phyloP scores from a whole-genome alignment of 2,113 vertebrate species.

The Sitta europaea region DNA sequence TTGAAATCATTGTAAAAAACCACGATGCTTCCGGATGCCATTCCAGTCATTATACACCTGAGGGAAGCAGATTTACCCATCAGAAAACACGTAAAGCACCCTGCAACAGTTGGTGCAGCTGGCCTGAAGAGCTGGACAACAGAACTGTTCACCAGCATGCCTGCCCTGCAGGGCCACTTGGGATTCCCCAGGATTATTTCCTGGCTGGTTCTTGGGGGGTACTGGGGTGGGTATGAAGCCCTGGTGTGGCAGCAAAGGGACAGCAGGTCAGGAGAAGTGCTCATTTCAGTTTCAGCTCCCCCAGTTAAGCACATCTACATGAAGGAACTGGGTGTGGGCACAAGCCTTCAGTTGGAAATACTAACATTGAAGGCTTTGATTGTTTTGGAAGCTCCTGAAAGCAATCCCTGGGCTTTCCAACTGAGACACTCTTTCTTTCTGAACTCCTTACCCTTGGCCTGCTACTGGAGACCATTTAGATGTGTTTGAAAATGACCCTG shows the following conservation, averaged over 20 bases:
- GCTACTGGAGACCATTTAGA: not conserved
- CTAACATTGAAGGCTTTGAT: not conserved
- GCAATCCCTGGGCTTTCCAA: not conserved
- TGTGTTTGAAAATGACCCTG: not conserved
- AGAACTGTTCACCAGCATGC: not conserved
- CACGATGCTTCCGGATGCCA: conserved; percentile 97
- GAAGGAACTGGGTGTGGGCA: not conserved
- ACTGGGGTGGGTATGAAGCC: not conserved
- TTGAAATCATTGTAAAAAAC: conserved; percentile 99
- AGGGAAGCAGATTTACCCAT: not conserved
- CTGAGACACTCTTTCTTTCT: not conserved
- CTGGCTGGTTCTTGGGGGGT: not conserved
- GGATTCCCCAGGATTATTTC: not conserved
- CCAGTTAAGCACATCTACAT: not conserved
- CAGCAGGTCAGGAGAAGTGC: not conserved
- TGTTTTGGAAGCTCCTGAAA: not conserved
- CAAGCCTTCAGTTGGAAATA: not conserved
- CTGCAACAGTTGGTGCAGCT: accelerated
- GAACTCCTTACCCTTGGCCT: not conserved
- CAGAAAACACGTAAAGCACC: not conserved
- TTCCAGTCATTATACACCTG: conserved; percentile 96
- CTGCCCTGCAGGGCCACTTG: not conserved
- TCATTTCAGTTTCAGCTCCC: not conserved
- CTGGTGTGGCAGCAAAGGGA: not conserved
- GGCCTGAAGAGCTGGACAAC: not conserved